Evolutionary conservation across 1,140 invertebrate genomes (phyloP), one percentile per base, ranked within the genome.

Genomic region (Mercenaria mercenaria): DNA sequence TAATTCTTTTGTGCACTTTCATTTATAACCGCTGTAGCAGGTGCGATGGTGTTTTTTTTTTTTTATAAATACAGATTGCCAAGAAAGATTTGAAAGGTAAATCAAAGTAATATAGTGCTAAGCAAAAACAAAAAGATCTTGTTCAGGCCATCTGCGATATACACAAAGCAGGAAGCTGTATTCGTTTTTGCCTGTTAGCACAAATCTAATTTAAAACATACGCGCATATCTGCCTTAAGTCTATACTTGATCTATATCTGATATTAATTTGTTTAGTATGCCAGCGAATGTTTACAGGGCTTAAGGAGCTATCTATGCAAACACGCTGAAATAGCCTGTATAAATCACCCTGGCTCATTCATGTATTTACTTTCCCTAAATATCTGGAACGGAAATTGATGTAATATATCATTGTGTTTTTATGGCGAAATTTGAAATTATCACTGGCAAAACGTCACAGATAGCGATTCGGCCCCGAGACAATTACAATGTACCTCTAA

Each of bases 351-450:
- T 15, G 76, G 47, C 20, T 79, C 32, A 79, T 56, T 79, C 76
- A 29, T 26, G 8, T 52, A 52, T 56, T 79, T 79, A 56, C 76
- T 13, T 79, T 79, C 47, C 41, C 37, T 15, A 8, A 32, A 76
- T 79, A 79, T 79, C 47, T 79, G 39, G 56, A 82, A 61, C 80
- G 80, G 80, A 82, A 82, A 82, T 82, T 82, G 80, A 47, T 82
- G 56, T 32, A 41, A 79, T 79, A 79, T 79, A 79, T 79, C 76
- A 79, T 1, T 39, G 34, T 41, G 23, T 6, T 72, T 72, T 72
- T 72, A 72, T 72, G 67, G 67, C 18, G 29, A 72, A 37, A 39
- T 72, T 39, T 29, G 32, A 72, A 72, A 72, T 18, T 72, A 72
- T 41, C 23, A 72, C 18, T 72, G 67, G 67, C 67, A 72, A 37